These are phyloP conservation scores for Mionectes macconnelli DNA, from an alignment of 2,113 vertebrate species.

Conservation along the genomic window DNA sequence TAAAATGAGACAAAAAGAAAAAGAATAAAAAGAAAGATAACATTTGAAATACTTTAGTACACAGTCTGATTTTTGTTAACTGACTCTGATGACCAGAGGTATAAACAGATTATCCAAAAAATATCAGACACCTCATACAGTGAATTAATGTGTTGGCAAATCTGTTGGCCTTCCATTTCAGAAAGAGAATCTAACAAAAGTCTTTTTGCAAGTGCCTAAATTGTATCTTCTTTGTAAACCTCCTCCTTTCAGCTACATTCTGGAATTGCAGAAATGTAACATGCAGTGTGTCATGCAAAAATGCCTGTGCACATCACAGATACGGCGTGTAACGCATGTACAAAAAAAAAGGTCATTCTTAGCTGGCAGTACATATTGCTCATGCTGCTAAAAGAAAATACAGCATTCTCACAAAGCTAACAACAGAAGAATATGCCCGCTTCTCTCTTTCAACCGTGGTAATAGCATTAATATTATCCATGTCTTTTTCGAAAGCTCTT, in stretches of 20 bases:
- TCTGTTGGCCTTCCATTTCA: not conserved
- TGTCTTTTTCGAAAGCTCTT: not conserved
- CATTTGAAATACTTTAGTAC: not conserved
- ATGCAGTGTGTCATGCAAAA: not conserved
- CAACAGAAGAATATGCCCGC: not conserved
- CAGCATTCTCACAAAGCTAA: not conserved
- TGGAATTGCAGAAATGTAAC: not conserved
- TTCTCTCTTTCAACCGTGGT: not conserved
- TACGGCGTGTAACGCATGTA: fast-evolving
- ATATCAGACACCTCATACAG: not conserved
- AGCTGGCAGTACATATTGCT: not conserved
- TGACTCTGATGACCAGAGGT: not conserved
- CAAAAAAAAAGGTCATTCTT: not conserved
- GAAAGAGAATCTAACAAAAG: not conserved
- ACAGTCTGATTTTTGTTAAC: not conserved
- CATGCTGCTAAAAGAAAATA: not conserved
- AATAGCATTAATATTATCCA: constrained; percentile 26
- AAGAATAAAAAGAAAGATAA: not conserved
- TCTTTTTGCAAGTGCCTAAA: not conserved
- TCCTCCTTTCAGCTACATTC: not conserved
- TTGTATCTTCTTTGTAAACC: not conserved
- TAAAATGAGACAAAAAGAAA: not conserved
- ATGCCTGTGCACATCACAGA: not conserved
- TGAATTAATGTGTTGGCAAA: not conserved
- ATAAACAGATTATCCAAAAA: not conserved